A percentile compares a stretch with the other conserved stretches of the same genome.
Conservation (phyloP, 2,888 invertebrate genomes). For the Thalpophila matura region DNA sequence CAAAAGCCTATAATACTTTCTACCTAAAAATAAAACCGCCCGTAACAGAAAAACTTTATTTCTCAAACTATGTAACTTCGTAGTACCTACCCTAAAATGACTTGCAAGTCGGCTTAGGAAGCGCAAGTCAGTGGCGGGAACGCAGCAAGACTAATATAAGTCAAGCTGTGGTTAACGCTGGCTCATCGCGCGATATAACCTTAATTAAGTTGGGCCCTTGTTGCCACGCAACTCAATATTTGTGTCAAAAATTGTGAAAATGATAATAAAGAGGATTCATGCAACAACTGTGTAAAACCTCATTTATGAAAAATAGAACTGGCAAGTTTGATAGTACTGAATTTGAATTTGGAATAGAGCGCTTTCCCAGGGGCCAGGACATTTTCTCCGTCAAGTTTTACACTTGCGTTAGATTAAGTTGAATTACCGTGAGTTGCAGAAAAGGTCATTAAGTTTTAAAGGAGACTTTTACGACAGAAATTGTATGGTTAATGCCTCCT, state of each 20-base stretch:
- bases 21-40: constrained; percentile 11
- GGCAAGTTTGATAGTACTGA: background rate
- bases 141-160: constrained; percentile 83
- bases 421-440: background rate
- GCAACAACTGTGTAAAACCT: background rate
- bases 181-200: constrained; percentile 69
- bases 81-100: constrained; percentile 70
- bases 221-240: constrained; percentile 56
- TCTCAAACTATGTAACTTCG: constrained; percentile 50
- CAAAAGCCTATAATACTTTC: background rate
- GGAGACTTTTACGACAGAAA: too few species aligned
- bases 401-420: too few species aligned
- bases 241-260: constrained; percentile 11
- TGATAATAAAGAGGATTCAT: background rate
- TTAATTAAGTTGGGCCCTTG: constrained; percentile 69
- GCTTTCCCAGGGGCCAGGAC: background rate
- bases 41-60: constrained; percentile 21
- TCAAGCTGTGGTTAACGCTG: constrained; percentile 72
- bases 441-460: too few species aligned
- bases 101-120: constrained; percentile 73
- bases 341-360: constrained; percentile 12
- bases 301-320: background rate
- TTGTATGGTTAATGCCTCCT: too few species aligned
- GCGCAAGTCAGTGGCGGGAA: constrained; percentile 80
- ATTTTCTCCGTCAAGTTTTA: too few species aligned